Evolutionary conservation across 2,888 invertebrate species (phyloP), one percentile per base, ranked within the genome.

Genomic region (Plebejus melissa): DNA sequence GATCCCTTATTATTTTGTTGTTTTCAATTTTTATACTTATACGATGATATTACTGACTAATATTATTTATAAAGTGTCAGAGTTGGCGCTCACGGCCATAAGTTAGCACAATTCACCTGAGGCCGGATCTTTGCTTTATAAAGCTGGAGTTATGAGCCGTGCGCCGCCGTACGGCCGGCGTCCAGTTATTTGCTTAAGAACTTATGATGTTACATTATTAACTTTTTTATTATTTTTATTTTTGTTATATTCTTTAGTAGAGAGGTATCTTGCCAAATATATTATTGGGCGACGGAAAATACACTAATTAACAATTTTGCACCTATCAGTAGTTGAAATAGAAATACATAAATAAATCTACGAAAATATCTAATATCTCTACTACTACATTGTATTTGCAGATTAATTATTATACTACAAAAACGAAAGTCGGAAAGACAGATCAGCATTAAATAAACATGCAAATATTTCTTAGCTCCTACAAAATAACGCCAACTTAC

Each of bases 401-500:
- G 54, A 54, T 46, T 46, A 46, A 16, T 54, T 2, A 50, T 11
- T 13, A 11, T 13, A 11, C 60, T 65, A 11, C 11, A 28, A 65
- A 65, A 28, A 65, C 28, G 22, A 71, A 50, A 13, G 50, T 22
- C 28, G 28, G 13, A 71, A 71, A n/a, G 46, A 13, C 22, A 22
- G 50, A 50, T n/a, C 22, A 71, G 32, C 16, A 54, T 54, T 22
- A 22, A 54, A 72, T 72, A 72, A 72, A 50, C 32, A 72, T 54
- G 54, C 54, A 54, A 54, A 32, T 32, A 72, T 72, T 72, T 50
- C 13, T 28, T 46, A 32, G 28, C 50, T 50, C 28, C 72, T 28
- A 50, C 46, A 72, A 72, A 50, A 72, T 54, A 28, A 32, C 6
- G 16, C 54, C 13, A 4, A 32, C 16, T 16, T 72, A 72, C 32